These are phyloP conservation scores for Drosophila multiciliata DNA, from an alignment of 2,888 invertebrate genomes.

Conservation along the genomic window DNA sequence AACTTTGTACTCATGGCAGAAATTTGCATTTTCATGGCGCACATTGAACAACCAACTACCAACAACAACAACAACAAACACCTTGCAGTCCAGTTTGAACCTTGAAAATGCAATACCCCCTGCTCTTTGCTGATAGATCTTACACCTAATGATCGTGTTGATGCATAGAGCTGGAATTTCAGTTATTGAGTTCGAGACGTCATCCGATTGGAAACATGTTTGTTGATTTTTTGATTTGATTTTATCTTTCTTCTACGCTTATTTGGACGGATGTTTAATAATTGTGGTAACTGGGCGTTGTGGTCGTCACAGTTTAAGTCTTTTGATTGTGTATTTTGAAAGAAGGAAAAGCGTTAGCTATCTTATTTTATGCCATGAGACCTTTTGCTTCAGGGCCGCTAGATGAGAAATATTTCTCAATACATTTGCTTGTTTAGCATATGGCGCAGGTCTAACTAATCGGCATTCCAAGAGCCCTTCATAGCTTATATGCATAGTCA, in stretches of 20 bases:
- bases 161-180: conserved; percentile 32
- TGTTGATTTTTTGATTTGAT: conserved; percentile 32
- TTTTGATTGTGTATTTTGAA: conserved; percentile 12
- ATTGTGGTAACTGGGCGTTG: conserved; percentile 51
- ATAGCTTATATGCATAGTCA: conserved; percentile 9
- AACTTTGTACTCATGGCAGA: conserved; percentile 57
- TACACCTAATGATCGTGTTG: conserved; percentile 67
- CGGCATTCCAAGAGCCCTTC: conserved; percentile 15
- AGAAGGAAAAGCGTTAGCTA: conserved; percentile 52
- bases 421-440: conserved; percentile 25
- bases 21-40: conserved; percentile 74
- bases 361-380: conserved; percentile 39
- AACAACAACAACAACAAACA: conserved; percentile 21
- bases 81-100: conserved; percentile 49
- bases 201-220: conserved; percentile 59
- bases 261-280: conserved; percentile 36
- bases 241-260: neutral
- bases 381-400: conserved; percentile 55
- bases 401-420: conserved; percentile 51
- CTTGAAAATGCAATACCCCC: conserved; percentile 59
- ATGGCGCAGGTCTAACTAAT: conserved; percentile 48
- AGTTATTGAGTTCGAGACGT: conserved; percentile 31
- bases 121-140: conserved; percentile 29
- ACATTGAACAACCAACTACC: conserved; percentile 18
- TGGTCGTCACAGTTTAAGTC: conserved; percentile 28